A percentile compares a stretch with the other conserved stretches of the same genome.
These are phyloP conservation scores for Phrynocephalus forsythii DNA, from an alignment of 2,797 vertebrate genomes.

Conservation along the genomic window DNA sequence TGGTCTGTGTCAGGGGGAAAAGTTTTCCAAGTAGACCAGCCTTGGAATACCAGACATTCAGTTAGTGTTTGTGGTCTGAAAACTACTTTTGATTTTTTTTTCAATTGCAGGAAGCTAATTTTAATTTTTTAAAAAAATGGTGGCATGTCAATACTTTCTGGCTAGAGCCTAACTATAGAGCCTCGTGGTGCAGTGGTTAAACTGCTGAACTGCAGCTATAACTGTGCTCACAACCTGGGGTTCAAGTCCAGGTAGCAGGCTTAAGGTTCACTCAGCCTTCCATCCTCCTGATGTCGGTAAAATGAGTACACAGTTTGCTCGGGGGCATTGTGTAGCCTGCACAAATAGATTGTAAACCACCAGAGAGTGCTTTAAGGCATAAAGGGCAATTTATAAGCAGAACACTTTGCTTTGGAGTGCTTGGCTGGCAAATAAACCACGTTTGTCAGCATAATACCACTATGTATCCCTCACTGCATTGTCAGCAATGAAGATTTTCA, in stretches of 20 bases:
- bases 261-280: too few species aligned
- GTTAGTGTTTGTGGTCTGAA: slow-evolving; percentile 57
- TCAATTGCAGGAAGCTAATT: slow-evolving; percentile 60
- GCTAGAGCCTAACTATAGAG: not conserved
- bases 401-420: slow-evolving; percentile 21
- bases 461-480: slow-evolving; percentile 21
- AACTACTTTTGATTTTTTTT: slow-evolving; percentile 64
- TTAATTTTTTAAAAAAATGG: slow-evolving; percentile 36
- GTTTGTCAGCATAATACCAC: slow-evolving; percentile 4
- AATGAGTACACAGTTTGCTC: too few species aligned
- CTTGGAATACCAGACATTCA: slow-evolving; percentile 52
- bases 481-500: slow-evolving; percentile 42
- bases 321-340: too few species aligned
- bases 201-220: too few species aligned
- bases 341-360: too few species aligned
- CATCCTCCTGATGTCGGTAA: too few species aligned
- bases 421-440: slow-evolving; percentile 17
- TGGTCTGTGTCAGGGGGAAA: slow-evolving; percentile 24
- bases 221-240: too few species aligned
- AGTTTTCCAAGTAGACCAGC: not conserved
- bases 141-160: slow-evolving; percentile 39
- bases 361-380: too few species aligned
- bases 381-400: too few species aligned
- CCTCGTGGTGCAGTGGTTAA: too few species aligned
- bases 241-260: too few species aligned